These are phyloP conservation scores for Aeoliscus strigatus DNA, from an alignment of 2,797 vertebrate species.

Conservation along the genomic window DNA sequence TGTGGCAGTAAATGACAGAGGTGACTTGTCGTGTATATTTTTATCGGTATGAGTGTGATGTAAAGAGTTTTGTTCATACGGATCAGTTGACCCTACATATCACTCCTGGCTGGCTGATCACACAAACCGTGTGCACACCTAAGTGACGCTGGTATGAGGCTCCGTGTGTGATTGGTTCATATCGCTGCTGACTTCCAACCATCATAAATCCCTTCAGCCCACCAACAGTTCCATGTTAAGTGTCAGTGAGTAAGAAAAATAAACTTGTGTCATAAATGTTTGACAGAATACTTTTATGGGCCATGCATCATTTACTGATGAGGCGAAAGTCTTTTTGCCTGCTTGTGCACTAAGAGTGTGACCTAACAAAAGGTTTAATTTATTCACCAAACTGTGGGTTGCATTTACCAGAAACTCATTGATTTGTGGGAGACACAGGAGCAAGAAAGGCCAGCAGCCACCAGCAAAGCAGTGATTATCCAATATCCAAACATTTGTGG, in stretches of 20 bases:
- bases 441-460: slow-evolving; percentile 9
- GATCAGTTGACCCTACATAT: not conserved
- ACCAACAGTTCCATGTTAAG: slow-evolving; percentile 17
- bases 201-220: slow-evolving; percentile 30
- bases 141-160: not conserved
- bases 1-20: slow-evolving; percentile 2
- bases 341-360: slow-evolving; percentile 8
- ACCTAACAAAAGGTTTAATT: slow-evolving; percentile 11
- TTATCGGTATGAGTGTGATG: too few species aligned
- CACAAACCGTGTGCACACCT: not conserved
- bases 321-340: slow-evolving; percentile 1
- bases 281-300: slow-evolving; percentile 25
- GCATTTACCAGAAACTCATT: slow-evolving; percentile 4
- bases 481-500: slow-evolving; percentile 15
- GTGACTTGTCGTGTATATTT: too few species aligned
- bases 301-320: slow-evolving; percentile 8
- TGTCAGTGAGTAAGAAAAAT: slow-evolving; percentile 31
- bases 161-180: slow-evolving; percentile 2
- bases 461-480: slow-evolving; percentile 14
- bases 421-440: slow-evolving; percentile 34
- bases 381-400: slow-evolving; percentile 11
- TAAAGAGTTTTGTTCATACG: too few species aligned
- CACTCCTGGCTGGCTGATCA: slow-evolving; percentile 1
- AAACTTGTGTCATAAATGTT: slow-evolving; percentile 26
- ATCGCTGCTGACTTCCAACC: slow-evolving; percentile 8